Conservation (phyloP, 2,113 vertebrate species). For the Terrapene triunguis region DNA sequence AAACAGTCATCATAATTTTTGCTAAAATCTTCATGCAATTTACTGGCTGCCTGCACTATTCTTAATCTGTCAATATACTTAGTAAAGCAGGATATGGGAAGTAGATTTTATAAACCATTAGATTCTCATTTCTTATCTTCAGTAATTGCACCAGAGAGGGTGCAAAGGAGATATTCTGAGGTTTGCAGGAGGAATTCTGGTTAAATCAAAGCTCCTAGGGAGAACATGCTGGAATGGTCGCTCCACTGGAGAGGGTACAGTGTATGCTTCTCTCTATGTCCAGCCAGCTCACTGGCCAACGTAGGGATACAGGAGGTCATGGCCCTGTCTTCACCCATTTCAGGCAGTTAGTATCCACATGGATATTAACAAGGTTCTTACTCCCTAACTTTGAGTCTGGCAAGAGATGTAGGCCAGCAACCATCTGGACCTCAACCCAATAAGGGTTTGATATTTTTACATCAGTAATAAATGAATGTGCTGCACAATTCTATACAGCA, state of each 20-base stretch:
- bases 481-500: background rate
- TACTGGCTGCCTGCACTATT: background rate
- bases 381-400: background rate
- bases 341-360: background rate
- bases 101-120: background rate
- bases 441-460: background rate
- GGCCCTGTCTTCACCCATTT: background rate
- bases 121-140: background rate
- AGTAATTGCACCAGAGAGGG: background rate
- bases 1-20: background rate
- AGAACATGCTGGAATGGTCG: background rate
- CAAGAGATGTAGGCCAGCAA: background rate
- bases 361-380: background rate
- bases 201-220: background rate
- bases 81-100: background rate
- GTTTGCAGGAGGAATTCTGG: background rate
- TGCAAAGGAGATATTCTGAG: background rate
- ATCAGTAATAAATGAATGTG: background rate
- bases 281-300: background rate
- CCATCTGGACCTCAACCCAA: background rate
- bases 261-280: background rate
- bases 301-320: rapidly evolving
- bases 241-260: background rate
- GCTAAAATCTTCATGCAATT: background rate
- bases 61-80: background rate